Conservation (phyloP, 2,113 vertebrate genomes). For the Cephalopterus ornatus region DNA sequence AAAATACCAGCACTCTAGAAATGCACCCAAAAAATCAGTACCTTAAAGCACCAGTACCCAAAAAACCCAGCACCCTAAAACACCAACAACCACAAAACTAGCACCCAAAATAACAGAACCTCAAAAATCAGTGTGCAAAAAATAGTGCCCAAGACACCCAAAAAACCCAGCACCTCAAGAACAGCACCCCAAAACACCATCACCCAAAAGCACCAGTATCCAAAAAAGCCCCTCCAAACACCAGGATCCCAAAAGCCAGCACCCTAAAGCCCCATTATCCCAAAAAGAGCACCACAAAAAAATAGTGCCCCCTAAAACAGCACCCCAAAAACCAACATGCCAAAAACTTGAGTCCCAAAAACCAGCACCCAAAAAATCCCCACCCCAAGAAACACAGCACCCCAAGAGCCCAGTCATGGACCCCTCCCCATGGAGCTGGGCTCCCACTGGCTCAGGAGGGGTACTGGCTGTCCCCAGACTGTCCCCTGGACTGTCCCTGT, state of each 20-base stretch:
- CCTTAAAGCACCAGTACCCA: neutral
- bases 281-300: fast-evolving
- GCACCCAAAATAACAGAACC: neutral
- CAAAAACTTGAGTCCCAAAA: neutral
- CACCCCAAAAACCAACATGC: neutral
- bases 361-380: neutral
- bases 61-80: neutral
- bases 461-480: neutral
- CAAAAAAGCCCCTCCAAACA: neutral
- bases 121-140: neutral
- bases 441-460: neutral
- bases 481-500: neutral
- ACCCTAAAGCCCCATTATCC: neutral
- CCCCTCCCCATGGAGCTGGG: neutral
- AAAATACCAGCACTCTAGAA: neutral
- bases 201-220: neutral
- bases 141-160: neutral
- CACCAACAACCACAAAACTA: fast-evolving
- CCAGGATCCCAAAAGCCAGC: fast-evolving
- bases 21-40: neutral
- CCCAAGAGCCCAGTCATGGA: fast-evolving
- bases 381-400: neutral
- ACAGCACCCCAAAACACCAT: neutral
- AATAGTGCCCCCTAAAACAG: fast-evolving
- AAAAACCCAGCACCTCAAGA: neutral